These are phyloP conservation scores for Exaiptasia diaphana DNA, from an alignment of 64 coral and sea anemone species.

Conservation along the genomic window DNA sequence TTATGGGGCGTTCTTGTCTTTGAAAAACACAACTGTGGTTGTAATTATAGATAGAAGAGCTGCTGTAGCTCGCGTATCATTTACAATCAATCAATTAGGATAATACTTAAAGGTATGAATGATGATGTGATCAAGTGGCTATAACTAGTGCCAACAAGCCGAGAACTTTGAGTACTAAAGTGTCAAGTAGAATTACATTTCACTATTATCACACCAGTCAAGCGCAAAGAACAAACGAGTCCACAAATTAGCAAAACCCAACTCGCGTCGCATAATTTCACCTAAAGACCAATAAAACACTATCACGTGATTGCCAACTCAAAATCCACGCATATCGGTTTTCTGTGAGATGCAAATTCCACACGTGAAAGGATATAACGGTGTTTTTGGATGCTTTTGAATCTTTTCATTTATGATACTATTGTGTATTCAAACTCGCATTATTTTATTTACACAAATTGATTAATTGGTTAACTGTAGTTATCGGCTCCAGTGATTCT, in stretches of 20 bases:
- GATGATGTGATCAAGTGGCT: not conserved
- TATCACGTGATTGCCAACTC: no score
- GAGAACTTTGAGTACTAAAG: conserved; percentile 1
- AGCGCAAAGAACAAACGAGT: not conserved
- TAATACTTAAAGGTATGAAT: conserved; percentile 1
- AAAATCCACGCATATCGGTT: no score
- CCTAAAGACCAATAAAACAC: no score
- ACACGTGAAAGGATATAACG: not conserved
- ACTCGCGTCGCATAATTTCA: not conserved
- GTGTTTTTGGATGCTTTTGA: not conserved
- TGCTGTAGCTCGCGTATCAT: not conserved
- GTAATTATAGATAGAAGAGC: conserved; percentile 4
- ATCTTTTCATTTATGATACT: no score
- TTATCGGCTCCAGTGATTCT: no score
- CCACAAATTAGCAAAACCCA: not conserved
- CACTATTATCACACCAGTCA: not conserved
- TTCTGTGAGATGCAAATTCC: not conserved
- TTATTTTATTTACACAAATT: no score
- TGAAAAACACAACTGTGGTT: not conserved
- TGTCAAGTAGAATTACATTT: conserved; percentile 5
- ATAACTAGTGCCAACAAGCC: not conserved
- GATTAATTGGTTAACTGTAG: no score
- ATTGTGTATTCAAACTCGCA: no score
- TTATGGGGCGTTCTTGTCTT: not conserved
- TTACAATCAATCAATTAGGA: conserved; percentile 31